Conservation (phyloP, 2,113 vertebrate genomes). For the Corythoichthys haematopterus region DNA sequence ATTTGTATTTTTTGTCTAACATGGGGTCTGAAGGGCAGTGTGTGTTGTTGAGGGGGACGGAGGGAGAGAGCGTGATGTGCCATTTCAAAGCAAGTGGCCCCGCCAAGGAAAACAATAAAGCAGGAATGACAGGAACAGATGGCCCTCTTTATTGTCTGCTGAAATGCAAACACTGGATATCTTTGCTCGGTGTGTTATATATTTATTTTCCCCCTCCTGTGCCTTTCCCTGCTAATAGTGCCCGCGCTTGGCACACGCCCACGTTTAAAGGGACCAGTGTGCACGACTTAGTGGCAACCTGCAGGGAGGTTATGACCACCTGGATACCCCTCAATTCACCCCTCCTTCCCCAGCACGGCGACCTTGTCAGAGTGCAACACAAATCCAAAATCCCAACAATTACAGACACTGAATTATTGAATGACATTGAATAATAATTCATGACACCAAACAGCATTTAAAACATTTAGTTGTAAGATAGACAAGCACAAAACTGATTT, state of each 20-base stretch:
- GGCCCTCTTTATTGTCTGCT: constrained; percentile 73
- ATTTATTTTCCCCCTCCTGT: constrained; percentile 67
- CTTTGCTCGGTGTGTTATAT: constrained; percentile 68
- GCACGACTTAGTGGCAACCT: neutral
- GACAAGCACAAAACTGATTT: too few species aligned
- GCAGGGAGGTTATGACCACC: constrained; percentile 7
- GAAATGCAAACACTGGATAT: constrained; percentile 76
- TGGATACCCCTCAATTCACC: neutral
- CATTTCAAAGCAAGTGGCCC: constrained; percentile 58
- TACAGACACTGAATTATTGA: neutral
- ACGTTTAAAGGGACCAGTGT: constrained; percentile 52
- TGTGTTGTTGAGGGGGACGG: constrained; percentile 33
- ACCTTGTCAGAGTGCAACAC: neutral
- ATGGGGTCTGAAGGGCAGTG: constrained; percentile 22
- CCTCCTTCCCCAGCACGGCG: neutral
- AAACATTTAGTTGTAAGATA: too few species aligned
- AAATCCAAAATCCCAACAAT: neutral
- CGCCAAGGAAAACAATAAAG: constrained; percentile 72
- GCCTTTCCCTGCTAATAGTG: constrained; percentile 59
- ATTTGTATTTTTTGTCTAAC: constrained; percentile 23
- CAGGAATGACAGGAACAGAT: constrained; percentile 75
- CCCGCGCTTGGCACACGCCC: constrained; percentile 51
- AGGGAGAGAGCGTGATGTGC: constrained; percentile 20
- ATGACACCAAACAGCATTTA: too few species aligned
- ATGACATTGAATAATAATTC: neutral